Conservation (phyloP, 2,797 vertebrate genomes). For the Sciurus vulgaris region DNA sequence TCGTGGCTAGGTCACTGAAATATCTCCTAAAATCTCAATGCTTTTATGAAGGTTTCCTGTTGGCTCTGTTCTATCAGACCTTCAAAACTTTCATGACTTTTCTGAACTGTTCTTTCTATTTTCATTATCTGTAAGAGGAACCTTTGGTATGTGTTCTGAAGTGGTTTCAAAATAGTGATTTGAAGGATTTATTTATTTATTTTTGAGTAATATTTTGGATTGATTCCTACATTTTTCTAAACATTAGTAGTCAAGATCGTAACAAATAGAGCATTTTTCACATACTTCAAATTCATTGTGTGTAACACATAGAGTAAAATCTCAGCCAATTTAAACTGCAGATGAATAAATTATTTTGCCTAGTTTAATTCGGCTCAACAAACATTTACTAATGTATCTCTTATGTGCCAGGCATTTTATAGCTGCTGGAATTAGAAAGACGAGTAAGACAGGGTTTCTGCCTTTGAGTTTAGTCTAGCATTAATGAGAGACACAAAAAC, state of each 20-base stretch:
- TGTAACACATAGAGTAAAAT: constrained; percentile 67
- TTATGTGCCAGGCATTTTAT: constrained; percentile 4
- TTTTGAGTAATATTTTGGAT: constrained; percentile 82
- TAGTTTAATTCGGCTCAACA: constrained; percentile 9
- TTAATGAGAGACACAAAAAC: background rate
- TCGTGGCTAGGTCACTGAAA: constrained; percentile 45
- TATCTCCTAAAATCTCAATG: constrained; percentile 7
- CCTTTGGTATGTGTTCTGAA: constrained; percentile 71
- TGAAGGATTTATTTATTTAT: constrained; percentile 75
- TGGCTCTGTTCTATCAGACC: constrained; percentile 37
- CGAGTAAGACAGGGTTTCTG: constrained; percentile 8
- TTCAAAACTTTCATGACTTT: constrained; percentile 25
- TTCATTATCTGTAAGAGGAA: constrained; percentile 65
- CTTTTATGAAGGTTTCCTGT: constrained; percentile 67
- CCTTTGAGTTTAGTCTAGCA: constrained; percentile 51
- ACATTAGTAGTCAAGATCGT: constrained; percentile 59
- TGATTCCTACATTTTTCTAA: constrained; percentile 74
- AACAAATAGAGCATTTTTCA: constrained; percentile 75
- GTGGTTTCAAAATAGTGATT: constrained; percentile 70
- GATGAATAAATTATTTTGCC: constrained; percentile 65
- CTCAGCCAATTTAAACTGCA: constrained; percentile 6
- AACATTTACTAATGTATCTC: background rate
- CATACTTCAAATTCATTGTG: constrained; percentile 59
- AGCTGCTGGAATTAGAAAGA: constrained; percentile 39
- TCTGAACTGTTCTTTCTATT: constrained; percentile 53